Conservation (phyloP, 2,113 vertebrate genomes). For the Bettongia penicillata region DNA sequence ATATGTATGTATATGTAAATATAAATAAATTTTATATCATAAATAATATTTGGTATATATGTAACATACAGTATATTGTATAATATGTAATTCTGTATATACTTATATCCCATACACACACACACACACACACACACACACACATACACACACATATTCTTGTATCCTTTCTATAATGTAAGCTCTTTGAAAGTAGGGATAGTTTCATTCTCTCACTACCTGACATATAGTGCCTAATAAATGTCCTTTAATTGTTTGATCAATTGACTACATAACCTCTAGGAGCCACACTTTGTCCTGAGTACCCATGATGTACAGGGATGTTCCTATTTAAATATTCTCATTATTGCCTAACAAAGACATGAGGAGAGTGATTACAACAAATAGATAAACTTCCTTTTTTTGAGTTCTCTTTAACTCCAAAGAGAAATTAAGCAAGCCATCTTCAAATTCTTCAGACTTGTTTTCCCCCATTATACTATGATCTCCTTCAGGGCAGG, state of each 20-base stretch:
- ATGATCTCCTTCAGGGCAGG: background rate
- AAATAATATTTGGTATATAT: background rate
- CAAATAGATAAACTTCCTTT: background rate
- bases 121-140: background rate
- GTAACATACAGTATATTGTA: background rate
- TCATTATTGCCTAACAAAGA: background rate
- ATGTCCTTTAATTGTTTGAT: background rate
- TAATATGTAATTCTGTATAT: background rate
- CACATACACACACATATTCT: background rate
- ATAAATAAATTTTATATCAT: background rate
- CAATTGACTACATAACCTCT: background rate
- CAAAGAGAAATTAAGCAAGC: background rate
- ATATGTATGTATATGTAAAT: background rate
- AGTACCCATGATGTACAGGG: background rate
- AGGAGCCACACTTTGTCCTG: background rate
- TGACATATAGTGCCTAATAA: background rate
- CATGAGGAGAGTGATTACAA: background rate
- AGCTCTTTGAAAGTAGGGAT: background rate
- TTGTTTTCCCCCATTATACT: background rate
- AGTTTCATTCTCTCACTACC: background rate
- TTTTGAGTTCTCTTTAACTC: background rate
- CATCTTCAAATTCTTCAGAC: background rate
- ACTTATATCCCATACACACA: background rate
- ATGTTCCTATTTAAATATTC: background rate
- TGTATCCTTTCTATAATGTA: background rate